phyloP scores from a whole-genome alignment of 2,797 vertebrate species.

The Sebastes kiyomatsui region DNA sequence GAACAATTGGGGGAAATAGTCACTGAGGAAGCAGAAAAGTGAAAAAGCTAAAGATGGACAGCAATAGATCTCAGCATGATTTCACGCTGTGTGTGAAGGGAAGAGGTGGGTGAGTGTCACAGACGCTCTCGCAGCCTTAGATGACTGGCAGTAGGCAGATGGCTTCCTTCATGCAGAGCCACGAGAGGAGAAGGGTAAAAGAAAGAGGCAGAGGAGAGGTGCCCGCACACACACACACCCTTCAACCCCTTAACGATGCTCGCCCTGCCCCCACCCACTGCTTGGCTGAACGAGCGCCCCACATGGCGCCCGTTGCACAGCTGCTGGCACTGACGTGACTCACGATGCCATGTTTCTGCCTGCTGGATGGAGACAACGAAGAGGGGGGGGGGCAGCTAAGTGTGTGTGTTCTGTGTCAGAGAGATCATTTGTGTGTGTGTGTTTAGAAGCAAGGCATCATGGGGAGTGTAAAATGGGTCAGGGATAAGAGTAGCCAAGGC shows the following conservation, averaged over 20 bases:
- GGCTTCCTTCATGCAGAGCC: conserved; percentile 60
- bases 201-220: conserved; percentile 57
- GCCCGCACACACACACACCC: conserved; percentile 50
- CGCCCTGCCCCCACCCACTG: conserved; percentile 34
- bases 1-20: background rate
- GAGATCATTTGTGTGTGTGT: conserved; percentile 37
- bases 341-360: conserved; percentile 69
- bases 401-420: conserved; percentile 12
- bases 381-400: background rate
- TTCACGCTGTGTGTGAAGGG: background rate
- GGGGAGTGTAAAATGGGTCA: conserved; percentile 76
- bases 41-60: conserved; percentile 15
- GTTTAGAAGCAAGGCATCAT: conserved; percentile 44
- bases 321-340: conserved; percentile 77
- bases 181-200: conserved; percentile 41
- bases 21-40: background rate
- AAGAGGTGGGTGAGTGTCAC: conserved; percentile 65
- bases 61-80: conserved; percentile 20
- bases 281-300: conserved; percentile 66
- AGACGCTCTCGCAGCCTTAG: conserved; percentile 31
- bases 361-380: conserved; percentile 54
- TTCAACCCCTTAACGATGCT: conserved; percentile 47
- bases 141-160: conserved; percentile 74
- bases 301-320: conserved; percentile 73
- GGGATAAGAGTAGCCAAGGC: conserved; percentile 64